Conservation (phyloP, 2,888 invertebrate species). For the Melanophora roralis region DNA sequence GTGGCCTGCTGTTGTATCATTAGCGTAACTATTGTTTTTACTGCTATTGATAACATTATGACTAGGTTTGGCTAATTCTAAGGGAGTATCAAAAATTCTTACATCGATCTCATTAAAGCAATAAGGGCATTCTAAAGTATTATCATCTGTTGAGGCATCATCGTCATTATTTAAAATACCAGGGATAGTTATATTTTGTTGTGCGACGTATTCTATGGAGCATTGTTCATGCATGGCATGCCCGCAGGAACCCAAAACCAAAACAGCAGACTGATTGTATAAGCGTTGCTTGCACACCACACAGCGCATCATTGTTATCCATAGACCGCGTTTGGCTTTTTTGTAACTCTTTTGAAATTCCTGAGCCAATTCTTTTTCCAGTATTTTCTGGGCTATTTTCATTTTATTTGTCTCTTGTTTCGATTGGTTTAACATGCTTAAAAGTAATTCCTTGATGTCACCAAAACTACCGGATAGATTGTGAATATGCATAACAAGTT, state of each 20-base stretch:
- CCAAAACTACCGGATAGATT: slow-evolving; percentile 79
- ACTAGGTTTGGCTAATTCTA: slow-evolving; percentile 71
- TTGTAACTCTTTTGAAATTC: slow-evolving; percentile 71
- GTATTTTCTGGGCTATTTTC: slow-evolving; percentile 81
- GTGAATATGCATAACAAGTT: slow-evolving; percentile 79
- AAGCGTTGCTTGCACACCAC: slow-evolving; percentile 73
- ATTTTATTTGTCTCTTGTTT: slow-evolving; percentile 86
- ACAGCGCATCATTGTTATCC: slow-evolving; percentile 75
- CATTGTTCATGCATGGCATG: slow-evolving; percentile 75
- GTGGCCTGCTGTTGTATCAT: not conserved
- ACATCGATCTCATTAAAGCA: slow-evolving; percentile 66
- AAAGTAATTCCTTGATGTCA: slow-evolving; percentile 80
- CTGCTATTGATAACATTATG: slow-evolving; percentile 65
- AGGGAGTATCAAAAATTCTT: slow-evolving; percentile 64
- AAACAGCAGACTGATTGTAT: slow-evolving; percentile 70
- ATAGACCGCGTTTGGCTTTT: slow-evolving; percentile 72
- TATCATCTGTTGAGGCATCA: slow-evolving; percentile 21
- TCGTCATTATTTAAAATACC: slow-evolving; percentile 5
- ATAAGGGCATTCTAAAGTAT: slow-evolving; percentile 70
- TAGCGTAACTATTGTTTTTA: not conserved
- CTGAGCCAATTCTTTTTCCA: slow-evolving; percentile 83
- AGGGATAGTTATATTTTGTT: slow-evolving; percentile 17
- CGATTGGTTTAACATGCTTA: slow-evolving; percentile 86
- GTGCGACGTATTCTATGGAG: slow-evolving; percentile 50
- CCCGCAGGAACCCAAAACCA: slow-evolving; percentile 73